These are phyloP conservation scores for Panthera leo DNA, from an alignment of 2,113 vertebrate genomes.

Conservation along the genomic window DNA sequence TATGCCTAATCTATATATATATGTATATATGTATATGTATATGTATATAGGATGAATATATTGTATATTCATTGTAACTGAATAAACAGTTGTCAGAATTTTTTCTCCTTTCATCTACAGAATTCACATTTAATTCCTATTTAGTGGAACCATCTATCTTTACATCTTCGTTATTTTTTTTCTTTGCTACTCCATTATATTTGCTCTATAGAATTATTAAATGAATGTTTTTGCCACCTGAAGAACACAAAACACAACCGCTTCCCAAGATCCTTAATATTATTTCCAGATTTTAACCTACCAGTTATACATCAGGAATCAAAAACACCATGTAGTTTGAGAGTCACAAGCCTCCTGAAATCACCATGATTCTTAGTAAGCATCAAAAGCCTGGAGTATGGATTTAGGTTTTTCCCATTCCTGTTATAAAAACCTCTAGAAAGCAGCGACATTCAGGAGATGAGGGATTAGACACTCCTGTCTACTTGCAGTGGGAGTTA, in stretches of 20 bases:
- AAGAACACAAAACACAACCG: neutral
- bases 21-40: neutral
- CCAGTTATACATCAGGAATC: slow-evolving; percentile 58
- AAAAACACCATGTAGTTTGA: slow-evolving; percentile 59
- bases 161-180: neutral
- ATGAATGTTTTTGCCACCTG: neutral
- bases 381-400: neutral
- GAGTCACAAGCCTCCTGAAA: neutral
- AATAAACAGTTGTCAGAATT: neutral
- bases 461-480: neutral
- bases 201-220: neutral
- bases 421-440: neutral
- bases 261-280: neutral
- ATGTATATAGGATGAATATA: neutral
- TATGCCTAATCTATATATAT: neutral
- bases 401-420: neutral
- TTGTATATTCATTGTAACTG: neutral
- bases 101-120: neutral
- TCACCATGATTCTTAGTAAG: neutral
- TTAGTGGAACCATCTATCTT: neutral
- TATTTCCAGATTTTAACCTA: slow-evolving; percentile 44
- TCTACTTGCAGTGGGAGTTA: slow-evolving; percentile 67
- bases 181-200: neutral
- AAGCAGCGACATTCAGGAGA: neutral
- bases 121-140: neutral